Evolutionary conservation across 2,113 vertebrate genomes (phyloP).

Genomic region (Campylorhamphus procurvoides): DNA sequence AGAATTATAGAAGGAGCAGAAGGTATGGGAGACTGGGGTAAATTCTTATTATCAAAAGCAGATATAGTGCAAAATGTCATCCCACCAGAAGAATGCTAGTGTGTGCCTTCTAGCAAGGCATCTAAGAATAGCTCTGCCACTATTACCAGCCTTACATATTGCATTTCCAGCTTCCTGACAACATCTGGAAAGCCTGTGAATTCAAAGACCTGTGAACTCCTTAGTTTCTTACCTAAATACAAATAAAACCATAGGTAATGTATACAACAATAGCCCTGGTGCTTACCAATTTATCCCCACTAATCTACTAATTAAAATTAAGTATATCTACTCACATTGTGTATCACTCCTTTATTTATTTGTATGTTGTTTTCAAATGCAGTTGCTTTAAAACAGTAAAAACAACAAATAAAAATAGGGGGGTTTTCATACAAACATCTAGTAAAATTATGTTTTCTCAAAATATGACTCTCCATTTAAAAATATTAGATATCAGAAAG

Average conservation of each 20-base stretch:
- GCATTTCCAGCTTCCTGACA: background rate
- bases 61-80: background rate
- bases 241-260: background rate
- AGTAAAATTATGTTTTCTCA: background rate
- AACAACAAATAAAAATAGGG: fast-evolving
- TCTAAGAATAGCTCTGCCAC: background rate
- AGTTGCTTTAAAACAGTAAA: background rate
- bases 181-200: background rate
- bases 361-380: background rate
- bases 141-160: background rate
- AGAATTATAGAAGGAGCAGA: background rate
- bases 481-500: background rate
- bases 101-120: background rate
- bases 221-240: background rate
- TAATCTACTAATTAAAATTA: background rate
- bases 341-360: background rate
- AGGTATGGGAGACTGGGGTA: background rate
- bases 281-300: background rate
- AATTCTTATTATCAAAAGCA: background rate
- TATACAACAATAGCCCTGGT: background rate
- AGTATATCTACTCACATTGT: background rate
- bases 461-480: background rate
- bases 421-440: background rate
- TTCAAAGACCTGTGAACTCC: background rate
- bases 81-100: background rate